phyloP scores from a whole-genome alignment of 2,113 vertebrate genomes.

The Macrotus californicus region DNA sequence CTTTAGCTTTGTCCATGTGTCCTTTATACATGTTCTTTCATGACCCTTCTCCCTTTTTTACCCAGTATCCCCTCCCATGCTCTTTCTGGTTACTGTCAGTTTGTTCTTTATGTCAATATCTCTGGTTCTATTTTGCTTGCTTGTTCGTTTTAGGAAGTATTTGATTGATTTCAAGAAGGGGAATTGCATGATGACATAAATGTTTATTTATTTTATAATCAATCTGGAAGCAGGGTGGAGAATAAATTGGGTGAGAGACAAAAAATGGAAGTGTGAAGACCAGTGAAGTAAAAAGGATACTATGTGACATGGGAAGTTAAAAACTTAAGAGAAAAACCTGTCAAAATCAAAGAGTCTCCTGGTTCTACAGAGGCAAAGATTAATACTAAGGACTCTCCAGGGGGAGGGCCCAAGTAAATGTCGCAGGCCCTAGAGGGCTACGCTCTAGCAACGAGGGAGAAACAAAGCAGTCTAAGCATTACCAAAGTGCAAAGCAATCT shows the following conservation, averaged over 20 bases:
- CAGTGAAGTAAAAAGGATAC: background rate
- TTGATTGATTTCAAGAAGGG: constrained; percentile 10
- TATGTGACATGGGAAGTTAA: background rate
- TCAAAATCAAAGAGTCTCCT: background rate
- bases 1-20: too few species aligned
- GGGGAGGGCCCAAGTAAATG: background rate
- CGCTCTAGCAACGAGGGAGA: background rate
- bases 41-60: too few species aligned
- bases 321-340: background rate
- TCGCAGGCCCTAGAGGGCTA: background rate
- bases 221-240: background rate
- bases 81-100: too few species aligned
- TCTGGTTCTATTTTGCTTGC: too few species aligned
- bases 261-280: background rate
- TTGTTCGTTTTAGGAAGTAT: background rate
- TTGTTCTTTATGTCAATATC: too few species aligned
- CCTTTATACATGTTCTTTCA: too few species aligned
- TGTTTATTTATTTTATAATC: background rate
- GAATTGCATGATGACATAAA: background rate
- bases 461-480: background rate
- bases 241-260: background rate
- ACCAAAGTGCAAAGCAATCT: background rate
- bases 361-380: background rate
- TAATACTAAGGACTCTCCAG: background rate
- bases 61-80: too few species aligned